Percentiles rank a stretch among this genome's conserved stretches.
Evolutionary conservation across 1,140 invertebrate genomes (phyloP).

Genomic region (Lucilia cuprina): DNA sequence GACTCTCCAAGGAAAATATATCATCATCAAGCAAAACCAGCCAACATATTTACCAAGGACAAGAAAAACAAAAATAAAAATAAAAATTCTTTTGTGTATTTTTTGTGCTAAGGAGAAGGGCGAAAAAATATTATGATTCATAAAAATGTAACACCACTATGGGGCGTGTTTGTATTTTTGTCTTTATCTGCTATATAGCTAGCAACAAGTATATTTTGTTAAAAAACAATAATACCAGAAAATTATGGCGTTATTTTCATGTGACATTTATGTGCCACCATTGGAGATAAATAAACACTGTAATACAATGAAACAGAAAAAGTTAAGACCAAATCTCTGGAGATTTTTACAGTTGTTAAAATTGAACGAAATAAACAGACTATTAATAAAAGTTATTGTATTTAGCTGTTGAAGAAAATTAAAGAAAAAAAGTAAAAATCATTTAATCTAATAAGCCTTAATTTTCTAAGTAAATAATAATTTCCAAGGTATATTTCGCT

Average conservation of each 20-base stretch:
- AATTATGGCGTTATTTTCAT: neutral
- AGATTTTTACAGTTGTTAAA: neutral
- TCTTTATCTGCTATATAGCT: neutral
- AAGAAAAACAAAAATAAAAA: neutral
- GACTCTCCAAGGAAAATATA: neutral
- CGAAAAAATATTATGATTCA: neutral
- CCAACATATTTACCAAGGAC: neutral
- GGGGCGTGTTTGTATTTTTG: neutral
- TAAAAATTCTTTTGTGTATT: neutral
- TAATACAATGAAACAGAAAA: neutral
- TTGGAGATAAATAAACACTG: neutral
- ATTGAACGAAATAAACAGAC: neutral
- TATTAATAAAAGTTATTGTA: neutral
- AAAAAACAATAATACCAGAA: neutral
- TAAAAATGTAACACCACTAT: neutral
- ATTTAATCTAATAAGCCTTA: too few relatives aligned
- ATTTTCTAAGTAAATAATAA: too few relatives aligned
- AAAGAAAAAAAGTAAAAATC: neutral
- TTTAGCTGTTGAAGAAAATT: neutral
- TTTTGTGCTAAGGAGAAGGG: neutral
- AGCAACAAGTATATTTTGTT: neutral
- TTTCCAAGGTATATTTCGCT: too few relatives aligned
- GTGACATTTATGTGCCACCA: neutral
- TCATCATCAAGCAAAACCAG: neutral
- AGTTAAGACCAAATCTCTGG: neutral